Evolutionary conservation across 2,113 vertebrate species (phyloP).

Genomic region (Ivindomyrus marchei): DNA sequence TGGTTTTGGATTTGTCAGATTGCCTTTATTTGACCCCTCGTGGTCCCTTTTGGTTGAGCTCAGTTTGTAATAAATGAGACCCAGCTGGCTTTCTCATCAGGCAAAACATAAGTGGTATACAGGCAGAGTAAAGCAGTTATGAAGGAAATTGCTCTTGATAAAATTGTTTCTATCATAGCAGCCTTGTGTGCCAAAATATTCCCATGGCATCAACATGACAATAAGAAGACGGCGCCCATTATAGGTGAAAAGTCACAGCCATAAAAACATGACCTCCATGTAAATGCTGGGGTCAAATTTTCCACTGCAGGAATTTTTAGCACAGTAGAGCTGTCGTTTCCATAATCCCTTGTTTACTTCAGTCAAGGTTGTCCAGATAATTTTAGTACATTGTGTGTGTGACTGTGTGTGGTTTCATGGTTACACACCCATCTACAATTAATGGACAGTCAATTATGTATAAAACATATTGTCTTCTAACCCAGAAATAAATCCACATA

Average conservation of each 20-base stretch:
- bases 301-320: background rate
- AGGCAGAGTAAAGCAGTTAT: background rate
- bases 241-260: slow-evolving; percentile 4
- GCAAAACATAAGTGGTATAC: background rate
- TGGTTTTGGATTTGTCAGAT: background rate
- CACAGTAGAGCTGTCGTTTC: background rate
- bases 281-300: background rate
- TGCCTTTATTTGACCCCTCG: background rate
- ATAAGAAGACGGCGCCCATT: background rate
- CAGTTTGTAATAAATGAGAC: background rate
- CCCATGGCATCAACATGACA: background rate
- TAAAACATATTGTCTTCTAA: background rate
- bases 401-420: background rate
- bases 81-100: background rate
- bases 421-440: background rate
- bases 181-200: slow-evolving; percentile 25
- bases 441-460: background rate
- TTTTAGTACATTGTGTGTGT: background rate
- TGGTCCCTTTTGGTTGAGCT: background rate
- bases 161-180: background rate
- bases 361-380: background rate
- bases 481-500: background rate
- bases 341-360: background rate
- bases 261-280: background rate
- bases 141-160: background rate